A percentile compares a stretch with the other conserved stretches of the same genome.
Evolutionary conservation across 2,888 invertebrate genomes (phyloP).

Genomic region (Endotricha flammealis): DNA sequence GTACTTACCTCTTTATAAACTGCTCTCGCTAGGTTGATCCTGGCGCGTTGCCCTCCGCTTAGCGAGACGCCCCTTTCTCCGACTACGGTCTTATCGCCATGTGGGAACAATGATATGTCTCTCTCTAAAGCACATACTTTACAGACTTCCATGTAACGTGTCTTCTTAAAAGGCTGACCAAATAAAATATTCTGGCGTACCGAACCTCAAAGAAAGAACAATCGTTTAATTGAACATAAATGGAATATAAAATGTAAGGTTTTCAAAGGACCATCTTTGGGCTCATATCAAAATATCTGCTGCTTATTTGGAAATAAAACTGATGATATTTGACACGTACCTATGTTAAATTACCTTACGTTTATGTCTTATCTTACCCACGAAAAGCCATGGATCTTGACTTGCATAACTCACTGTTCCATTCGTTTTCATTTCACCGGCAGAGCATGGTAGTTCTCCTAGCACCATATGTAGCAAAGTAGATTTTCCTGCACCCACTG

Average conservation of each 20-base stretch:
- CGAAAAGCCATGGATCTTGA: conserved; percentile 91
- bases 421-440: conserved; percentile 78
- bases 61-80: conserved; percentile 91
- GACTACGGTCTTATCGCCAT: conserved; percentile 89
- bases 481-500: conserved; percentile 80
- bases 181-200: conserved; percentile 96
- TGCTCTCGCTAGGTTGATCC: conserved; percentile 81
- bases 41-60: conserved; percentile 89
- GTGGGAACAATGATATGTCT: conserved; percentile 86
- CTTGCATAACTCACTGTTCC: conserved; percentile 87
- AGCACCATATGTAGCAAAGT: conserved; percentile 82
- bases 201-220: no score
- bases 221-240: no score
- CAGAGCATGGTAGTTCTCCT: conserved; percentile 83
- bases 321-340: no score
- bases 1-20: conserved; percentile 76
- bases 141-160: conserved; percentile 81
- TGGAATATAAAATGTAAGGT: no score
- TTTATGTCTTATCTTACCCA: conserved; percentile 62
- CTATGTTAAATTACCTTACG: no score
- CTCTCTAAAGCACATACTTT: conserved; percentile 84
- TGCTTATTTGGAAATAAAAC: no score
- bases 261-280: no score
- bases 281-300: no score
- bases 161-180: conserved; percentile 82